A percentile compares a stretch with the other conserved stretches of the same genome.
Conservation (phyloP, 2,797 vertebrate species). For the Adelosebastes latens region DNA sequence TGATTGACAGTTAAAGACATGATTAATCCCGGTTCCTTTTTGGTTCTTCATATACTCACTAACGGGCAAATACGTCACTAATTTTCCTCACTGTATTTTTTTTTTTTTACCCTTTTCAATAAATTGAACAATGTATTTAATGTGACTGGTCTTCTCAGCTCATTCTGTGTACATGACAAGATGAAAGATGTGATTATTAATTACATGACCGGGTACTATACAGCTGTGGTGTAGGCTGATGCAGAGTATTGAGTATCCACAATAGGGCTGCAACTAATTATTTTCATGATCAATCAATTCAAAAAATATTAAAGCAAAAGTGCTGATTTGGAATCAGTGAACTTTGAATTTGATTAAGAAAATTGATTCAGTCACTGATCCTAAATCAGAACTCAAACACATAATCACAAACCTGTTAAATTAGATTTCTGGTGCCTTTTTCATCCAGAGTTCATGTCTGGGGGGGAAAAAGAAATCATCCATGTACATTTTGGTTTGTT, state of each 20-base stretch:
- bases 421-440: background rate
- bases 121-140: constrained; percentile 74
- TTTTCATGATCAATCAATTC: background rate
- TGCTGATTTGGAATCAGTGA: background rate
- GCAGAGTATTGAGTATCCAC: background rate
- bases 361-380: background rate
- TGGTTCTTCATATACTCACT: constrained; percentile 35
- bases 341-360: background rate
- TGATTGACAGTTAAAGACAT: constrained; percentile 16
- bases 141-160: background rate
- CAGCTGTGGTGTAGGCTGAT: background rate
- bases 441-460: background rate
- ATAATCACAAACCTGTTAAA: background rate
- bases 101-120: constrained; percentile 69
- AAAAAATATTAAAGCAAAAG: background rate
- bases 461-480: background rate
- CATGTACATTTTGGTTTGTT: background rate
- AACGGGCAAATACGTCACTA: constrained; percentile 20
- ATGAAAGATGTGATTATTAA: background rate
- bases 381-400: background rate
- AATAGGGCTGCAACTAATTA: background rate
- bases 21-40: background rate
- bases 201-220: background rate
- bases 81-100: constrained; percentile 49
- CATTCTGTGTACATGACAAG: constrained; percentile 14